These are phyloP conservation scores for Hipposideros larvatus DNA, from an alignment of 2,797 vertebrate species.

Conservation along the genomic window DNA sequence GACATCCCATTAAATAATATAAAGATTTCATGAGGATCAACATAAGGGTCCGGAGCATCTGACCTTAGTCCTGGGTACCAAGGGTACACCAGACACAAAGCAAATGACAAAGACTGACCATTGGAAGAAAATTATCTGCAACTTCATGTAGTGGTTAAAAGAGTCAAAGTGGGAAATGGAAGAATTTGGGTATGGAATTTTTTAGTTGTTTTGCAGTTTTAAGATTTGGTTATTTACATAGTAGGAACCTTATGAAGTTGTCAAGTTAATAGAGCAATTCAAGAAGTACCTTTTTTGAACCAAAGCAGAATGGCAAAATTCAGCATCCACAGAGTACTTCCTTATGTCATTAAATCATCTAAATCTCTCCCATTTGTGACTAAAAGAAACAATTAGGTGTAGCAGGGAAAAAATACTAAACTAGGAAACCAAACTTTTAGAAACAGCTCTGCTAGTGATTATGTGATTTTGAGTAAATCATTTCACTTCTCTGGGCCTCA, in stretches of 20 bases:
- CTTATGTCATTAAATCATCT: background rate
- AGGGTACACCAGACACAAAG: background rate
- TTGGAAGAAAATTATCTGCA: background rate
- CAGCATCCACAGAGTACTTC: background rate
- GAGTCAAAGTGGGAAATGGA: background rate
- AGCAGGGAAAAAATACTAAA: background rate
- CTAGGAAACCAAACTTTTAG: background rate
- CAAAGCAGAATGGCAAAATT: slow-evolving; percentile 26
- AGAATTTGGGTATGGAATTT: background rate
- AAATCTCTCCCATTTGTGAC: background rate
- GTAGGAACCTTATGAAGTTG: background rate
- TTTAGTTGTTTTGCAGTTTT: background rate
- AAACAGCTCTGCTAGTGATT: background rate
- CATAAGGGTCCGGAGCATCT: background rate
- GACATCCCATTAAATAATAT: background rate
- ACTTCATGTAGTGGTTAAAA: background rate
- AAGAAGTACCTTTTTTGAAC: background rate
- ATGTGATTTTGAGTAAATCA: background rate
- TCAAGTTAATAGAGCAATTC: background rate
- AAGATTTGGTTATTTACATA: background rate
- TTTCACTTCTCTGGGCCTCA: slow-evolving; percentile 20
- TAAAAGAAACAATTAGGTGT: background rate
- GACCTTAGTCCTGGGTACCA: background rate
- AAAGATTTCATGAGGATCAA: background rate
- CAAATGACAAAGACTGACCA: background rate